Evolutionary conservation across 1,140 invertebrate species (phyloP).

Genomic region (Chironomus tepperi): DNA sequence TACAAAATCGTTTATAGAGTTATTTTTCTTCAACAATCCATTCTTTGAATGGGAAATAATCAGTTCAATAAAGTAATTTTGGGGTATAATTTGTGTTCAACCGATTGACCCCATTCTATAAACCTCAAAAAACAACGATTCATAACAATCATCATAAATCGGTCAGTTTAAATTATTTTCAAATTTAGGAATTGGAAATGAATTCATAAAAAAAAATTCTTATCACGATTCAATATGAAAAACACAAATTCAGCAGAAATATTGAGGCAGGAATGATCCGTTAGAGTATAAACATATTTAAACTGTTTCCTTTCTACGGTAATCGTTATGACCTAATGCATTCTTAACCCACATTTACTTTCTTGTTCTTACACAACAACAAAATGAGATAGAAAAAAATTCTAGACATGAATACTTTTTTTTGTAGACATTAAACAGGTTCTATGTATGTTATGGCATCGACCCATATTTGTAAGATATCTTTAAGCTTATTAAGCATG

Average conservation of each 20-base stretch:
- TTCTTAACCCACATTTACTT: conserved; percentile 7
- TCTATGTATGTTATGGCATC: not conserved
- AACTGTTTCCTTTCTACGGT: not conserved
- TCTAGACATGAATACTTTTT: not conserved
- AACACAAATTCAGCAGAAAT: not conserved
- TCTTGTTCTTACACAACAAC: not conserved
- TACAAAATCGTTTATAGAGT: no score
- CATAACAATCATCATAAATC: not conserved
- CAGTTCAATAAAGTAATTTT: no score
- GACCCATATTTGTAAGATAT: not conserved
- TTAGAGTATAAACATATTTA: not conserved
- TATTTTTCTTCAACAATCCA: no score
- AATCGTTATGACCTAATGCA: not conserved
- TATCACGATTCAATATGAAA: not conserved
- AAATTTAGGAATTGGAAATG: not conserved
- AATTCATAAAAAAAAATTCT: not conserved
- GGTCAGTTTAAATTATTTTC: not conserved
- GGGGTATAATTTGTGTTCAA: not conserved
- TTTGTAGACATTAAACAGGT: not conserved
- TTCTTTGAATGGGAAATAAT: no score
- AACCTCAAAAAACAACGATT: not conserved
- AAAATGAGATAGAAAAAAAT: not conserved
- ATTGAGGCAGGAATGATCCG: not conserved
- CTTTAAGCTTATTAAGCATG: no score
- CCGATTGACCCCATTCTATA: conserved; percentile 4